Conservation (phyloP, 2,797 vertebrate genomes). For the Peromyscus eremicus region DNA sequence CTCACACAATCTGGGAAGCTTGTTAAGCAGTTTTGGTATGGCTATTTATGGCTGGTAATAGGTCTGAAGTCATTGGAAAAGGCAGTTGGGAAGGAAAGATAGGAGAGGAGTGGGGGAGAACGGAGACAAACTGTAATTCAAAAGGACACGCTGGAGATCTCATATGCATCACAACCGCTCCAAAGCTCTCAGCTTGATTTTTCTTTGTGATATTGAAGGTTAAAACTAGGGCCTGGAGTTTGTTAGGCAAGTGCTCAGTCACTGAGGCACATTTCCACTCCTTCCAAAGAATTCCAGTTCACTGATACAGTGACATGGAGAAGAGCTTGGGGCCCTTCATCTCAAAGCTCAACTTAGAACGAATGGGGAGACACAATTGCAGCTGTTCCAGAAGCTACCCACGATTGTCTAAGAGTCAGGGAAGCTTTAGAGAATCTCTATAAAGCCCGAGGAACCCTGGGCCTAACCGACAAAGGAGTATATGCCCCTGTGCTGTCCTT, state of each 20-base stretch:
- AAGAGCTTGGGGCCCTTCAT: constrained; percentile 1
- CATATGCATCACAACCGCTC: not conserved
- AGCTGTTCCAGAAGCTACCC: not conserved
- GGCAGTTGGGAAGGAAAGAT: constrained; percentile 21
- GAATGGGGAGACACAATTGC: not conserved
- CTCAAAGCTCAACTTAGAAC: constrained; percentile 30
- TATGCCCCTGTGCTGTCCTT: not conserved
- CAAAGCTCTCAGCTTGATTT: not conserved
- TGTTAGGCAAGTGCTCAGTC: not conserved
- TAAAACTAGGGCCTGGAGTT: not conserved
- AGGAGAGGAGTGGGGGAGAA: not conserved
- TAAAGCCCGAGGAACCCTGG: not conserved
- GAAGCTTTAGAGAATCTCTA: not conserved
- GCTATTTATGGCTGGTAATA: not conserved
- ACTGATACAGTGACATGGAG: not conserved
- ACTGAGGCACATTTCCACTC: not conserved
- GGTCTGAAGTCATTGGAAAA: constrained; percentile 19
- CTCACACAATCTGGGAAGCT: constrained; percentile 38
- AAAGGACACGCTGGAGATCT: not conserved
- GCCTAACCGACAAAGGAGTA: not conserved
- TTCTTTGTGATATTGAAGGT: not conserved
- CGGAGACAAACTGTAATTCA: not conserved
- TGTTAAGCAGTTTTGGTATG: not conserved
- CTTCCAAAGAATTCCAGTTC: not conserved
- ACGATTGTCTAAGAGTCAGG: not conserved